phyloP scores from a whole-genome alignment of 2,113 vertebrate species.

The Vombatus ursinus region DNA sequence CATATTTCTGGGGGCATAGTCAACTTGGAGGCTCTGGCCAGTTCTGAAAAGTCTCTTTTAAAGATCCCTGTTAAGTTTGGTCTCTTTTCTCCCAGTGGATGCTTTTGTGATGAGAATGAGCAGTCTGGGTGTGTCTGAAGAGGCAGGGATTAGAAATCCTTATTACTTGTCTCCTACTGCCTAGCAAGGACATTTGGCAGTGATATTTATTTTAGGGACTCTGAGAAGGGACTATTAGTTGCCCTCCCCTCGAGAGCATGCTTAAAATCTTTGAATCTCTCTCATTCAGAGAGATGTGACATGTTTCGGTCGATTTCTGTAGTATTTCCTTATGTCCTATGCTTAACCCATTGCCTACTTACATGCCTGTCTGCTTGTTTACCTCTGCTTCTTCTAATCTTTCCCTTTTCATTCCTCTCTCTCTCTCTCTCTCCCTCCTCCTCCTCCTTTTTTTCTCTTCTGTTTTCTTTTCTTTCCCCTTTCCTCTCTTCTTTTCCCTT shows the following conservation, averaged over 20 bases:
- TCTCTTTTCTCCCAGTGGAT: neutral
- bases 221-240: neutral
- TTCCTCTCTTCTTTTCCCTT: neutral
- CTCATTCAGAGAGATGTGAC: neutral
- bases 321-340: neutral
- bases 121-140: neutral
- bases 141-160: neutral
- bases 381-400: neutral
- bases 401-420: neutral
- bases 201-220: neutral
- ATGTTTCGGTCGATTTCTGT: neutral
- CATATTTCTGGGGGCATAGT: neutral
- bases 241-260: neutral
- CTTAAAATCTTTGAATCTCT: neutral
- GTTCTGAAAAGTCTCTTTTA: neutral
- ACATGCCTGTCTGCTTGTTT: neutral
- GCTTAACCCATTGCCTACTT: too few species aligned
- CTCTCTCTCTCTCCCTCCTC: neutral
- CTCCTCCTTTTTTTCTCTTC: too few species aligned
- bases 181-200: neutral
- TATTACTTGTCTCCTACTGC: neutral
- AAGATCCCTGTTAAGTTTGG: neutral
- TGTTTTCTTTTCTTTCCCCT: rapidly evolving
- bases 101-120: neutral
- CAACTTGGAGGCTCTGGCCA: neutral